These are phyloP conservation scores for Morelia viridis DNA, from an alignment of 2,797 vertebrate species.

Conservation along the genomic window DNA sequence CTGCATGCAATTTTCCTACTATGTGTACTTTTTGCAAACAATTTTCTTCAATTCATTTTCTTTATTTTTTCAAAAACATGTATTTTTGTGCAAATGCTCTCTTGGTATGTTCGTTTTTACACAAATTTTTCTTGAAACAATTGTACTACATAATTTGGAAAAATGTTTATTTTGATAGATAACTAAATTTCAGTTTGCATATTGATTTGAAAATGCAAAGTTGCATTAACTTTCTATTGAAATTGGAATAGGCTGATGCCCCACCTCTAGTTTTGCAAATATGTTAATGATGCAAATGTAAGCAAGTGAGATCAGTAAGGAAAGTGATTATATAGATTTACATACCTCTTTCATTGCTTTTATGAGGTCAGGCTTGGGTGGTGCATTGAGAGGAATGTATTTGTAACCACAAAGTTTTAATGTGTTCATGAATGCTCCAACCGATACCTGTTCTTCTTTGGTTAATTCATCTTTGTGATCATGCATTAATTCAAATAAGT, in stretches of 20 bases:
- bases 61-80: neutral
- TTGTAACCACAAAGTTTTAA: conserved; percentile 90
- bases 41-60: neutral
- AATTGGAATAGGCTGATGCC: neutral
- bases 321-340: conserved; percentile 38
- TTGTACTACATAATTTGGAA: neutral
- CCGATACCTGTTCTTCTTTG: conserved; percentile 81
- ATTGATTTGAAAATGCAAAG: neutral
- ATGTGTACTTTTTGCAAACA: neutral
- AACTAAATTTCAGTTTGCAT: neutral
- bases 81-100: neutral
- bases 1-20: neutral
- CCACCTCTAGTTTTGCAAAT: neutral
- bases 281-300: neutral
- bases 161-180: neutral
- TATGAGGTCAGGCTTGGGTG: conserved; percentile 85
- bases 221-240: neutral
- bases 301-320: neutral
- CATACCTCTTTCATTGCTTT: conserved; percentile 89
- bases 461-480: conserved; percentile 84
- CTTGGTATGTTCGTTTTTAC: neutral
- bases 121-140: neutral
- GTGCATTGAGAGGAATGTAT: conserved; percentile 82
- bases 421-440: conserved; percentile 83
- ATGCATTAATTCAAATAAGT: conserved; percentile 89